These are phyloP conservation scores for Hymenochirus boettgeri DNA, from an alignment of 2,113 vertebrate genomes.

Conservation along the genomic window DNA sequence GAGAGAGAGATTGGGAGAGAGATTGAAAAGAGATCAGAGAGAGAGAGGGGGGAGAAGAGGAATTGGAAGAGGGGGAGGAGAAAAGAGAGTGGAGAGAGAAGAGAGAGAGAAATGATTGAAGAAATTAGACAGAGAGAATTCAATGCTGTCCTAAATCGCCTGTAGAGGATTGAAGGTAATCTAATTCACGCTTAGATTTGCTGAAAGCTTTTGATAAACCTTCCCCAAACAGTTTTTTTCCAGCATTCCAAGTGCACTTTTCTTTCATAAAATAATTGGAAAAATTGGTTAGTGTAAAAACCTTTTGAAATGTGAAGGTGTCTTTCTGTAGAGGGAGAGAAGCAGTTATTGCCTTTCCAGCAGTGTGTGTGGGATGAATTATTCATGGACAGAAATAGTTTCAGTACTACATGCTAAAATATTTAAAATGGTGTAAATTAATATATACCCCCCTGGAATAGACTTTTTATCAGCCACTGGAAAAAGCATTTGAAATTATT, in stretches of 20 bases:
- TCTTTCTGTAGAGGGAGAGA: conserved; percentile 47
- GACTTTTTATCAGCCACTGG: conserved; percentile 41
- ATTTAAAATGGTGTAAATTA: conserved; percentile 45
- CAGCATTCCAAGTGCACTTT: conserved; percentile 47
- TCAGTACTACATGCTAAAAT: conserved; percentile 41
- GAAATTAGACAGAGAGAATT: conserved; percentile 70
- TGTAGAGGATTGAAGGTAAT: conserved; percentile 62
- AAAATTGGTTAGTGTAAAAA: conserved; percentile 52
- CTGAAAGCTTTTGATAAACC: conserved; percentile 51
- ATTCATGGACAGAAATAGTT: conserved; percentile 53
- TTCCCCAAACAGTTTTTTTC: conserved; percentile 52
- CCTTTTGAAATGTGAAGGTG: conserved; percentile 45
- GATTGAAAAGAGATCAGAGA: too few species aligned
- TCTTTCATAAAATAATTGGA: conserved; percentile 51
- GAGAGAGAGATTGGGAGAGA: too few species aligned
- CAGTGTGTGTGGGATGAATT: conserved; percentile 48
- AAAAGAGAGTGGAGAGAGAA: too few species aligned
- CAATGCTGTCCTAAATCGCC: conserved; percentile 58
- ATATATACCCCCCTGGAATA: conserved; percentile 35
- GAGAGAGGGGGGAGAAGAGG: too few species aligned
- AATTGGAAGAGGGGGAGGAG: too few species aligned
- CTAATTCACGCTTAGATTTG: conserved; percentile 60
- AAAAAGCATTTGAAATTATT: conserved; percentile 41
- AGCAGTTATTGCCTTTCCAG: conserved; percentile 46
- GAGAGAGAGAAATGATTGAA: too few species aligned